Evolutionary conservation across 2,113 vertebrate species (phyloP).

Genomic region (Ptilorrhoa leucosticta): DNA sequence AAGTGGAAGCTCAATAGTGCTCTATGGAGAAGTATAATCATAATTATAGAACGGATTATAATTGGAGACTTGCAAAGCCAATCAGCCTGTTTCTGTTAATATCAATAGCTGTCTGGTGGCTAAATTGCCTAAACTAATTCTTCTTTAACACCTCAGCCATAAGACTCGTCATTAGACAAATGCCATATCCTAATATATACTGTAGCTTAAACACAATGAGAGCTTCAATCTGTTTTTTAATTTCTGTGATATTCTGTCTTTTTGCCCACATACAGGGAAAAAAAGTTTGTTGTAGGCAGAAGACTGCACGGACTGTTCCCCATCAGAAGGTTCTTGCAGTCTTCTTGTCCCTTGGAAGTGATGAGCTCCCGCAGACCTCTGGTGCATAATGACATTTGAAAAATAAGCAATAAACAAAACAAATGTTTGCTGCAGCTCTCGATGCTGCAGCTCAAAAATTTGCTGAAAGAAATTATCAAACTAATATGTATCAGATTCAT

Average conservation of each 20-base stretch:
- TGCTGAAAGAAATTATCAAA: not conserved
- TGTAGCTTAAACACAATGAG: slow-evolving; percentile 53
- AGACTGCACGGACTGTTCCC: slow-evolving; percentile 1
- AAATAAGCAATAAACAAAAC: not conserved
- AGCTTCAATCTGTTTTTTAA: slow-evolving; percentile 54
- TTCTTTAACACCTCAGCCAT: slow-evolving; percentile 49
- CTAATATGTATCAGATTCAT: not conserved
- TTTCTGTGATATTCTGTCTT: slow-evolving; percentile 21
- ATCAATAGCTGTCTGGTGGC: slow-evolving; percentile 2
- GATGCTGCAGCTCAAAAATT: not conserved
- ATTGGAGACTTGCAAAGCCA: slow-evolving; percentile 43
- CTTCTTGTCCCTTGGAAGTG: not conserved
- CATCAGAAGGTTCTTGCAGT: not conserved
- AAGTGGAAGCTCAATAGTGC: slow-evolving; percentile 24
- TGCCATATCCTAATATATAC: slow-evolving; percentile 47
- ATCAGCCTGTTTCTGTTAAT: slow-evolving; percentile 27
- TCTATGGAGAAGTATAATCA: not conserved
- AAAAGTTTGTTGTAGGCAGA: slow-evolving; percentile 24
- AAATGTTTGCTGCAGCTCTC: not conserved
- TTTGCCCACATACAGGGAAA: slow-evolving; percentile 24
- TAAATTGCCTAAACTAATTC: slow-evolving; percentile 46
- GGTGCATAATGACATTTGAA: not conserved
- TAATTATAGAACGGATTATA: not conserved
- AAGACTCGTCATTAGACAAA: slow-evolving; percentile 59
- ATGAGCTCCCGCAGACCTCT: not conserved